phyloP scores from a whole-genome alignment of 64 coral and sea anemone species.

The Stichodactyla mertensii region DNA sequence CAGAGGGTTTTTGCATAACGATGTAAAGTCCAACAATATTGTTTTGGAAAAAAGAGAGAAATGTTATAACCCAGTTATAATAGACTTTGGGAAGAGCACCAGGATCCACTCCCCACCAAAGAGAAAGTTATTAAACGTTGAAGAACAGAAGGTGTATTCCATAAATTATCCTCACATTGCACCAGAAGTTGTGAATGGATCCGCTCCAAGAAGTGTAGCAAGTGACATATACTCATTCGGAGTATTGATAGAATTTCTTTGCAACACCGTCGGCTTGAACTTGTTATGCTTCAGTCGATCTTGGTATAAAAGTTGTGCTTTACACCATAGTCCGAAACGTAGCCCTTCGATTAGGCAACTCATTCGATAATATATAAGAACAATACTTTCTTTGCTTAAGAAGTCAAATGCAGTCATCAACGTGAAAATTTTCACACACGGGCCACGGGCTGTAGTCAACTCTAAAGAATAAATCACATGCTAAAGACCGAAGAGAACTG shows the following conservation, averaged over 20 bases:
- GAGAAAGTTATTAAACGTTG: not conserved
- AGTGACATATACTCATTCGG: slow-evolving; percentile 26
- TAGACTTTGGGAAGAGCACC: slow-evolving; percentile 40
- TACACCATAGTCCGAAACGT: not conserved
- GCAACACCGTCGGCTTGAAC: not conserved
- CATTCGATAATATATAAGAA: not conserved
- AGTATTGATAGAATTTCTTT: slow-evolving; percentile 3
- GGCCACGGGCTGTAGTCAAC: not conserved
- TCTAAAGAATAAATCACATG: not conserved
- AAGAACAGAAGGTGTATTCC: not conserved
- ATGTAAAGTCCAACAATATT: slow-evolving; percentile 5
- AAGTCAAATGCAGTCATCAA: not conserved
- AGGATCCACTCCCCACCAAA: slow-evolving; percentile 2
- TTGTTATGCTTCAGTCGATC: not conserved
- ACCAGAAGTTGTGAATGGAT: not conserved
- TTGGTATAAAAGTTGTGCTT: not conserved
- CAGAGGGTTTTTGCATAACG: slow-evolving; percentile 14
- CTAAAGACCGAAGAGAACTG: not conserved
- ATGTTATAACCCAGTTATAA: slow-evolving; percentile 13
- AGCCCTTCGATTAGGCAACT: not conserved
- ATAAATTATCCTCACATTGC: not conserved
- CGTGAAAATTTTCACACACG: not conserved
- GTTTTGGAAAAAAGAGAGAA: not conserved
- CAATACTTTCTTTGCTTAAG: not conserved
- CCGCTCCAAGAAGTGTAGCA: not conserved